Base-by-base conservation (phyloP, 1,140 invertebrate genomes). In the Neodiprion fabricii region DNA sequence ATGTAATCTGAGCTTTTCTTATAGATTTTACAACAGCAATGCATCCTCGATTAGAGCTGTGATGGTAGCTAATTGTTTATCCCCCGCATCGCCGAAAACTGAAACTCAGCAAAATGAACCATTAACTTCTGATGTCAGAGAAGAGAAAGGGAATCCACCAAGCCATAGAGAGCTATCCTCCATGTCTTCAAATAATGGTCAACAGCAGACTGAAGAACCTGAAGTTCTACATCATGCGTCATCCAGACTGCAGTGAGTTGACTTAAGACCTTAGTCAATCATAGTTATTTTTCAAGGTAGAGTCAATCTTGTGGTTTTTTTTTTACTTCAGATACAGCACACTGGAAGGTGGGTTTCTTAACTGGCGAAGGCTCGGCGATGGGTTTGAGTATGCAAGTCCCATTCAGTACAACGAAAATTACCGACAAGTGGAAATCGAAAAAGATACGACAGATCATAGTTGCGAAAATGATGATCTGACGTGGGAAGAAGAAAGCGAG, bases 21-120 rank as follows among this genome's bases (percentile, higher is more conserved):
- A n/a, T 67, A 91, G 91, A 74, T 96, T 97, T 84, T 95, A 95
- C 80, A 97, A 97, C 86, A 89, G 91, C 7, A 96, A 95, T 87
- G 94, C 94, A 5, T 95, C 94, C 77, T 95, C 94, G 1, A 91
- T 96, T 50, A 90, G 94, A 72, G 91, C 92, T n/a, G 89, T 95
- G 71, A 92, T 94, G 90, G 89, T 95, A n/a, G 93, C 93, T 0
- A 92, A 94, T 84, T 94, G 92, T 85, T 81, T 92, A 12, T 85
- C 85, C 74, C 86, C 84, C 72, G 86, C 85, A 76, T 81, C 76
- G 72, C 81, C 81, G 50, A 83, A 87, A 79, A 77, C 82, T 23
- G 82, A 81, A 72, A 77, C 79, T 49, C 74, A 79, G 48, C 78
- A 84, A 23, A 80, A 72, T 72, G 74, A 86, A 67, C 79, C 81